Evolutionary conservation across 1,140 invertebrate species (phyloP).

Genomic region (Pantala flavescens): DNA sequence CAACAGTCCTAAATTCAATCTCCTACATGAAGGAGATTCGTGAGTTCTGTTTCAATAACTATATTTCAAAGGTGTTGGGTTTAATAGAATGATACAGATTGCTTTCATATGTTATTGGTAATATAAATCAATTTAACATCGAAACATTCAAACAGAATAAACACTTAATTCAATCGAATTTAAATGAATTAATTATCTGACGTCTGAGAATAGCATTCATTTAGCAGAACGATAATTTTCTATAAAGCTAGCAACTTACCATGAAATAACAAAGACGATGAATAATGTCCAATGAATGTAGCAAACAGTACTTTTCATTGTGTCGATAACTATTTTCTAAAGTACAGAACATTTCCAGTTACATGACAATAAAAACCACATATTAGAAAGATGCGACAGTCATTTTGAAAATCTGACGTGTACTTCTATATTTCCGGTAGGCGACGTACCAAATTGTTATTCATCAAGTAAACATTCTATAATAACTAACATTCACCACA

Average conservation of each 20-base stretch:
- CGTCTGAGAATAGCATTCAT: background rate
- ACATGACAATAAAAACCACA: background rate
- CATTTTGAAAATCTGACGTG: slow-evolving; percentile 2
- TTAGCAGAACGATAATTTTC: background rate
- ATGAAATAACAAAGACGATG: background rate
- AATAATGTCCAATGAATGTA: background rate
- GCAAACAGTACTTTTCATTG: slow-evolving; percentile 1
- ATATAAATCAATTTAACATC: no score
- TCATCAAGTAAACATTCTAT: no score
- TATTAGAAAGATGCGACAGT: background rate
- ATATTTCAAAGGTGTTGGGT: no score
- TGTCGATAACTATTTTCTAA: background rate
- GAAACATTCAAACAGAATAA: no score
- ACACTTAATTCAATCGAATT: no score
- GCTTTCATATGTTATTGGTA: no score
- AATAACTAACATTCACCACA: no score
- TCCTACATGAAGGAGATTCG: no score
- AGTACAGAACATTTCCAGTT: background rate
- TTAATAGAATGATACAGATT: no score
- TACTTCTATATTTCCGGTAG: background rate
- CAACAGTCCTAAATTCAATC: no score
- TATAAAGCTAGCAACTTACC: background rate
- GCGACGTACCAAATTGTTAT: background rate
- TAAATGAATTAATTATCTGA: background rate
- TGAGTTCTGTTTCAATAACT: no score